Evolutionary conservation across 2,113 vertebrate species (phyloP), one percentile per base, ranked within the genome.

Genomic region (Oxyruncus cristatus): DNA sequence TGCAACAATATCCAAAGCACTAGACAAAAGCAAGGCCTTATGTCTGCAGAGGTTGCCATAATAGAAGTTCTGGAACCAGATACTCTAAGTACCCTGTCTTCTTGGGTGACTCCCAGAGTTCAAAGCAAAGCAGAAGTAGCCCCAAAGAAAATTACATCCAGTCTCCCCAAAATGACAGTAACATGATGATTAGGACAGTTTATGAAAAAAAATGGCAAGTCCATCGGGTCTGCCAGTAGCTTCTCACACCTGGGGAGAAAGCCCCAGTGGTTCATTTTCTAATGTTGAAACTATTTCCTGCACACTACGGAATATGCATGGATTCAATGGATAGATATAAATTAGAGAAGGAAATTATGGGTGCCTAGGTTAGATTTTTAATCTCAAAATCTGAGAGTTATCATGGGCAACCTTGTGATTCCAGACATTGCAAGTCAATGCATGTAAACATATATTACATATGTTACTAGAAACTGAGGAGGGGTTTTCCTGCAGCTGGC

Each of bases 401-500:
- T 20, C 10, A 28, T 9, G 17, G 23, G 33, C 21, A 85, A 12
- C 24, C 1, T 39, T 23, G 16, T 70, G 28, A 12, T 82, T 62
- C 44, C 63, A 61, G 12, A 39, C 21, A 5, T 22, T 33, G 32
- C 37, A 62, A 50, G 30, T n/a, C n/a, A n/a, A n/a, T n/a, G n/a
- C 6, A 28, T 2, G 1, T n/a, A 37, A 80, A 16, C 2, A 2
- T 5, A 4, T 12, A 37, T 84, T 49, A 41, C 8, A 56, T 13
- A 28, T 3, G 1, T 49, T n/a, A 47, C 20, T 19, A 71, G 74
- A 85, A 85, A 44, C 18, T 44, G 32, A 72, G 39, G 49, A 85
- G 22, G 14, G 55, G 6, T 92, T 78, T 94, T 95, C 42, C 73
- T 90, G 56, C 65, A 94, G 61, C 47, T 95, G 82, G 50, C 23